Conservation (phyloP, 2,113 vertebrate genomes). For the Pithys albifrons region DNA sequence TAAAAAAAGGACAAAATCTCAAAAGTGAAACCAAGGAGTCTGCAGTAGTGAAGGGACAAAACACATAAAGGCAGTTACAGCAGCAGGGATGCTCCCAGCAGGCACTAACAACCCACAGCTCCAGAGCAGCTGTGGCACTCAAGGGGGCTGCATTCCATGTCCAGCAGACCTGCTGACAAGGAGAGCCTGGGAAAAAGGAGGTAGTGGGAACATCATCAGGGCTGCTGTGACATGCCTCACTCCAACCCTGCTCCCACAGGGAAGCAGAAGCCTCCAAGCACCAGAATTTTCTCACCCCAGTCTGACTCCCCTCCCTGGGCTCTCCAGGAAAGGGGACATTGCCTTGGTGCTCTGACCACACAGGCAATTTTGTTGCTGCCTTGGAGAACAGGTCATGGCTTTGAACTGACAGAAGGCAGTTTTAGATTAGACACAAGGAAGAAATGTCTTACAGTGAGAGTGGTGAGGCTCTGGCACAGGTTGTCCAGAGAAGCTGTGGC, state of each 20-base stretch:
- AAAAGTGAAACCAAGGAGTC: neutral
- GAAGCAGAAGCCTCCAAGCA: neutral
- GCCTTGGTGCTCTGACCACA: neutral
- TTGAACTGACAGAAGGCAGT: neutral
- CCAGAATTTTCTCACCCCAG: neutral
- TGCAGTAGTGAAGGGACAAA: neutral
- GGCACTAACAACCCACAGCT: neutral
- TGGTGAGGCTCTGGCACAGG: neutral
- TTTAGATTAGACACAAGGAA: neutral
- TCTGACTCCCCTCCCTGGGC: neutral
- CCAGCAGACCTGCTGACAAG: neutral
- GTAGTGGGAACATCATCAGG: rapidly evolving
- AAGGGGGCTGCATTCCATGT: neutral
- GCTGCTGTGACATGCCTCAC: too few species aligned
- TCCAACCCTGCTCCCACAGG: neutral
- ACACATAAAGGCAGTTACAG: neutral
- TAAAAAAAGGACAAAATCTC: neutral
- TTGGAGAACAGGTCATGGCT: neutral
- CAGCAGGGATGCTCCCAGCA: neutral
- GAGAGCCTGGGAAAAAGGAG: neutral
- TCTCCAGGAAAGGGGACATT: neutral
- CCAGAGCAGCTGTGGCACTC: neutral
- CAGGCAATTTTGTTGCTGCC: neutral
- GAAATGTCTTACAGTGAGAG: neutral
- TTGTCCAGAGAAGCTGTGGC: neutral